Evolutionary conservation across 2,113 vertebrate species (phyloP).

Genomic region (Paracanthobrama guichenoti): DNA sequence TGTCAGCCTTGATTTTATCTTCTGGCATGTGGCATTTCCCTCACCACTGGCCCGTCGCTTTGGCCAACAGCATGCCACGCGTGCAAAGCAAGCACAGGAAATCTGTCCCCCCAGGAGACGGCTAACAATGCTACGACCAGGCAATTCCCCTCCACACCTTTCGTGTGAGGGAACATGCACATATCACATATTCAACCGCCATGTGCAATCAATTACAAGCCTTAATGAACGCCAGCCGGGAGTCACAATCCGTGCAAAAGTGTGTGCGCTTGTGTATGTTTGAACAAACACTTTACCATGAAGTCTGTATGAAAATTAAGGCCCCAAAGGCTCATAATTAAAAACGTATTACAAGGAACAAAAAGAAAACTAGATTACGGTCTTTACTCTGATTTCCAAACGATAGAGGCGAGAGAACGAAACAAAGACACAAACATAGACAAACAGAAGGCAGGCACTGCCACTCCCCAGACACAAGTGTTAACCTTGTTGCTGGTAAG

Average conservation of each 20-base stretch:
- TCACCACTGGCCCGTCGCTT: constrained; percentile 62
- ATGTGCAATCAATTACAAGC: constrained; percentile 82
- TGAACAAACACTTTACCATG: constrained; percentile 50
- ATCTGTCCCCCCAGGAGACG: constrained; percentile 67
- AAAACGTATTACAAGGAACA: constrained; percentile 3
- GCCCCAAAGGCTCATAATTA: constrained; percentile 13
- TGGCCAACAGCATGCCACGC: constrained; percentile 76
- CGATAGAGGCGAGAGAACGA: not conserved
- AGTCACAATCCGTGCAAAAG: constrained; percentile 42
- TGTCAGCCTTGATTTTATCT: constrained; percentile 60
- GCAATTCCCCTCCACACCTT: constrained; percentile 82
- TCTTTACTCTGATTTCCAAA: constrained; percentile 64
- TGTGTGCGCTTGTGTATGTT: constrained; percentile 9
- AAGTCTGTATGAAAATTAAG: constrained; percentile 63
- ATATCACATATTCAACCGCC: constrained; percentile 70
- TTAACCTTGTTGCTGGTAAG: constrained; percentile 72
- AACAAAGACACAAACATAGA: constrained; percentile 33
- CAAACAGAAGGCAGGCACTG: constrained; percentile 70
- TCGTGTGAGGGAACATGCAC: constrained; percentile 64
- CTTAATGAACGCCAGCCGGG: constrained; percentile 79
- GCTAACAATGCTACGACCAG: constrained; percentile 70
- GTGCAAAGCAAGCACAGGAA: constrained; percentile 75
- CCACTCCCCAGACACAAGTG: constrained; percentile 66
- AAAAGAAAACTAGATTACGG: constrained; percentile 71
- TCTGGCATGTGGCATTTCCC: constrained; percentile 46